Percentiles rank a stretch among this genome's conserved stretches.
Evolutionary conservation across 30 jellyfish, hydroid and myxozoan species (phyloP).

Genomic region (Hydractinia symbiolongicarpus): DNA sequence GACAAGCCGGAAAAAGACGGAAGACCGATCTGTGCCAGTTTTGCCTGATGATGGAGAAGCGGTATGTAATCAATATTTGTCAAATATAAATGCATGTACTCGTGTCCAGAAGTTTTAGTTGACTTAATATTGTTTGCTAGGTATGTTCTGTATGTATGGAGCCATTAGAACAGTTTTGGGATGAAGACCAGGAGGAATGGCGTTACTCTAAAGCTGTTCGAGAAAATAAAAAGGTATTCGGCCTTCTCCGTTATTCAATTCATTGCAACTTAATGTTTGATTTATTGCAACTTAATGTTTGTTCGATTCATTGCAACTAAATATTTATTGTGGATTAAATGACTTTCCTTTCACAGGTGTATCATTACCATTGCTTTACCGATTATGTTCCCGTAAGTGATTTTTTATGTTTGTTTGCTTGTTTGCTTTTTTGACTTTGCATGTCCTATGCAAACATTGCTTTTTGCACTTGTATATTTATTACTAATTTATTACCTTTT

Average conservation of each 20-base stretch:
- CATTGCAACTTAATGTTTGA: background rate
- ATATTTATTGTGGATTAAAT: background rate
- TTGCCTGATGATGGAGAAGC: constrained; percentile 23
- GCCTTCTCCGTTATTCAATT: background rate
- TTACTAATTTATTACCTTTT: too few species aligned
- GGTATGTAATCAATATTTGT: background rate
- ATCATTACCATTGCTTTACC: constrained; percentile 40
- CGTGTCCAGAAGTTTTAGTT: background rate
- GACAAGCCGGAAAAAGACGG: background rate
- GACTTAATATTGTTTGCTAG: constrained; percentile 20
- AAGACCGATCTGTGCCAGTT: constrained; percentile 17
- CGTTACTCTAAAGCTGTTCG: constrained; percentile 75
- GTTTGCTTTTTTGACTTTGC: too few species aligned
- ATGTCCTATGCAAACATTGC: too few species aligned
- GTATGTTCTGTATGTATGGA: constrained; percentile 77
- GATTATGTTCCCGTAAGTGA: constrained; percentile 41
- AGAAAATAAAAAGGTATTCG: constrained; percentile 51
- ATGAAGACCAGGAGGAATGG: constrained; percentile 93
- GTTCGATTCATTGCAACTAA: background rate
- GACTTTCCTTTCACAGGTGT: constrained; percentile 21
- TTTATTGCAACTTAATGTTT: background rate
- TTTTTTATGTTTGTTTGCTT: background rate
- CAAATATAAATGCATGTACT: background rate
- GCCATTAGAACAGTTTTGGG: constrained; percentile 92
- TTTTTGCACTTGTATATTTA: too few species aligned